Base-by-base conservation (phyloP, 35 echinoderm and acorn worm species). In the Ophiothrix spiculata region DNA sequence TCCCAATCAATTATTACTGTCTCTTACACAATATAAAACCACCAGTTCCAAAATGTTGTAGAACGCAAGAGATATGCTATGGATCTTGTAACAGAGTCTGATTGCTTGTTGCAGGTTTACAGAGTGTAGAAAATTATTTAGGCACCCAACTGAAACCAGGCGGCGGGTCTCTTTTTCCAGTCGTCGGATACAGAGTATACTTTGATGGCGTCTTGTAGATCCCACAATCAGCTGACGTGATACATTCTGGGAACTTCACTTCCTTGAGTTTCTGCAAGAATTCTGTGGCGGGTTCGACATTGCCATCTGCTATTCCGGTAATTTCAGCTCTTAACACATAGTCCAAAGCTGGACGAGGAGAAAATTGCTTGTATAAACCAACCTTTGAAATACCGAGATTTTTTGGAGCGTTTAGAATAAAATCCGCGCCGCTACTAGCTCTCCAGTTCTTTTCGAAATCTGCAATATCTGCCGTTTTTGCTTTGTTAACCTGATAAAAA, bases 361-460 rank as follows among this genome's bases (percentile, higher is more conserved):
- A 80, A 33, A 88, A 88, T 36, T 79, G 49, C 49, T 79, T 56
- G 46, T 88, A 88, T 3, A 88, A 37, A 0, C 86, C 86, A 33
- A 79, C 36, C 39, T 80, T 56, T n/a, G 45, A 54, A 14, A 88
- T 64, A 23, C 86, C 86, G 32, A 88, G 60, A 2, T 78, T 49
- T 15, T 88, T 88, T 2, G 86, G 86, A 8, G 77, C 86, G n/a
- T 88, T 79, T 13, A 75, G 32, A 33, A 88, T 88, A 49, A 88
- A 88, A 23, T 88, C 56, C 21, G 86, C 56, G 8, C 86, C 86
- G 23, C 75, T 79, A 8, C 40, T 60, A 56, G 45, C 37, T 25
- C 31, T 63, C 86, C 86, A 88, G 25, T 88, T 45, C 32, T 88
- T 74, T 60, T 88, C 86, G 36, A 88, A 88, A 17, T 88, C 86